A percentile compares a stretch with the other conserved stretches of the same genome.
These are phyloP conservation scores for Dolichomitus sp. DNA, from an alignment of 2,888 invertebrate genomes.

Conservation along the genomic window DNA sequence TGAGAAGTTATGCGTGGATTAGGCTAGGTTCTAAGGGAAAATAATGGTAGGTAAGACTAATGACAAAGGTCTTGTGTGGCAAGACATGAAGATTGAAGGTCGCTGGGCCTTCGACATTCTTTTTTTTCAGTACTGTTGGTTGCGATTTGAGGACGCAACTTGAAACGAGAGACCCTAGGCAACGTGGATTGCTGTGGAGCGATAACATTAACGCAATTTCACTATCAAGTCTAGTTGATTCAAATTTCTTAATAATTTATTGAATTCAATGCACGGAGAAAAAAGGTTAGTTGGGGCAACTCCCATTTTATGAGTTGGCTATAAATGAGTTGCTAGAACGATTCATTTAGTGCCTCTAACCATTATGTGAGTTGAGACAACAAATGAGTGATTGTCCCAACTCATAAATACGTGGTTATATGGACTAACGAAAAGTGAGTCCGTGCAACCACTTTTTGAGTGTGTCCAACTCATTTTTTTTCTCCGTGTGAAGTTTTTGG, in stretches of 20 bases:
- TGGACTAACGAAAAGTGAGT: too few relatives aligned
- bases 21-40: neutral
- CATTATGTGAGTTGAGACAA: too few relatives aligned
- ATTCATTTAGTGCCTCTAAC: too few relatives aligned
- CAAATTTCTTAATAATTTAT: too few relatives aligned
- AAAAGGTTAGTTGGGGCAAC: too few relatives aligned
- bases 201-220: neutral
- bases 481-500: neutral
- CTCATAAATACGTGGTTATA: too few relatives aligned
- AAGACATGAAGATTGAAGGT: neutral
- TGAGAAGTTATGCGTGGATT: slow-evolving; percentile 7
- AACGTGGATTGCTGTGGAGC: neutral
- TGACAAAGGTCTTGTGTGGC: neutral
- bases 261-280: too few relatives aligned
- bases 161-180: neutral
- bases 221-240: neutral
- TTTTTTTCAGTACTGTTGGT: neutral
- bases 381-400: too few relatives aligned
- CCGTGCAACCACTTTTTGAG: too few relatives aligned
- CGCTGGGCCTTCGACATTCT: neutral
- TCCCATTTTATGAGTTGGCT: too few relatives aligned
- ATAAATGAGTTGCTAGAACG: too few relatives aligned
- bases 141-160: neutral
- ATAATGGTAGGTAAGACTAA: neutral
- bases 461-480: too few relatives aligned